Conservation (phyloP, 92 coral and sea anemone genomes). For the Epizoanthus fatuus region DNA sequence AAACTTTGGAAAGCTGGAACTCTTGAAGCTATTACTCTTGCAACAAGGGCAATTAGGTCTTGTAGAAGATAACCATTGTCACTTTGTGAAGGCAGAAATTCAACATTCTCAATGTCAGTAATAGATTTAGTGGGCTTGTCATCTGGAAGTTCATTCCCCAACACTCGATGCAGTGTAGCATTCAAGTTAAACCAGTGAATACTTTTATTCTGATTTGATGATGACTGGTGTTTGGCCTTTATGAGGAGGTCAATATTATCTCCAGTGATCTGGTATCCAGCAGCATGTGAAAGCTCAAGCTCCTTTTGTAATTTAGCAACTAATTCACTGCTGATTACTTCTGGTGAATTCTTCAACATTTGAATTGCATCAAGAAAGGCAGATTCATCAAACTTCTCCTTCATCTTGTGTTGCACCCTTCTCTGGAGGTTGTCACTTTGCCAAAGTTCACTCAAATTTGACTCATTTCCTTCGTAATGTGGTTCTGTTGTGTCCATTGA, state of each 20-base stretch:
- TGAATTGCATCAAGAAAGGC: no score
- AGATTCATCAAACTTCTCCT: no score
- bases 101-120: slow-evolving; percentile 1
- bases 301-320: no score
- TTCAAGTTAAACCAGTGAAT: slow-evolving; percentile 11
- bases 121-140: slow-evolving; percentile 16
- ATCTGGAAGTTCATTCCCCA: slow-evolving; percentile 30
- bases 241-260: slow-evolving; percentile 46
- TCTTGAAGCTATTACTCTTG: slow-evolving; percentile 24
- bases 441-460: neutral
- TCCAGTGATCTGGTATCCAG: slow-evolving; percentile 41
- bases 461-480: neutral
- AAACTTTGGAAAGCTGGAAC: slow-evolving; percentile 36
- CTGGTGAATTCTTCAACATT: no score
- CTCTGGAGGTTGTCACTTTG: neutral
- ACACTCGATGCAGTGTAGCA: slow-evolving; percentile 27
- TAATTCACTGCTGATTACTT: no score
- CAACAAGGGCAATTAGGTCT: slow-evolving; percentile 42
- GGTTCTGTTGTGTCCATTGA: neutral
- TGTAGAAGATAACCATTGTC: slow-evolving; percentile 49
- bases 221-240: slow-evolving; percentile 41
- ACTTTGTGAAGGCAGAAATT: slow-evolving; percentile 27
- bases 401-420: neutral
- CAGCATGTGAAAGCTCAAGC: neutral
- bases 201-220: slow-evolving; percentile 37